Evolutionary conservation across 2,113 vertebrate genomes (phyloP), one percentile per base, ranked within the genome.

Genomic region (Callorhinus ursinus): DNA sequence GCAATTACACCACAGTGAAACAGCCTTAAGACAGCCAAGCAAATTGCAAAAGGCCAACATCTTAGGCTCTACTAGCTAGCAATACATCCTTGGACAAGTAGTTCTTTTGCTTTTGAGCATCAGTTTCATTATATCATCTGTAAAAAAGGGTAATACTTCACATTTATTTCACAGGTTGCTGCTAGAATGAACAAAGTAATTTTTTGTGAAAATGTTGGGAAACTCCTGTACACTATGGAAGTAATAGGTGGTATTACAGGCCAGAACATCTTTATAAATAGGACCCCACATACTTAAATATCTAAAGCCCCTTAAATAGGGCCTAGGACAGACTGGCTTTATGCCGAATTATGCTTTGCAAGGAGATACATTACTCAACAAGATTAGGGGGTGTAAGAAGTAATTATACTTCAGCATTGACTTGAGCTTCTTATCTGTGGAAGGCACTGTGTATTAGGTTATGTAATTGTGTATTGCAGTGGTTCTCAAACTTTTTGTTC

Each of bases 321-420:
- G 33, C 61, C 88, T 61, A 65, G 77, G 74, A 84, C 86, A 83
- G 61, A 74, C 36, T 81, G 36, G 85, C 81, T 98, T 96, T 96
- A 93, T 96, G 77, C 74, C 85, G 88, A 96, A 96, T 95, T 94
- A 84, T 93, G 76, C 91, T 97, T 93, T 97, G 86, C 65, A 93
- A 94, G 80, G 74, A 88, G 79, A 93, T 97, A 61, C 12, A 92
- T 92, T 95, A 93, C 74, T 96, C 96, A 95, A 79, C 79, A 94
- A 90, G 92, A 95, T 96, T 90, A 72, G 39, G 79, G 33, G 22
- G 26, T 65, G 22, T 94, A 90, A 97, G 86, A 93, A 90, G 86
- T 96, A 96, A 95, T 95, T 96, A 94, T 79, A 86, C 49, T 94
- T 96, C 2, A 74, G 59, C 93, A 90, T 96, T 96, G 90, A 88